Conservation (phyloP, 2,888 invertebrate genomes). For the Pseudococcus viburni region DNA sequence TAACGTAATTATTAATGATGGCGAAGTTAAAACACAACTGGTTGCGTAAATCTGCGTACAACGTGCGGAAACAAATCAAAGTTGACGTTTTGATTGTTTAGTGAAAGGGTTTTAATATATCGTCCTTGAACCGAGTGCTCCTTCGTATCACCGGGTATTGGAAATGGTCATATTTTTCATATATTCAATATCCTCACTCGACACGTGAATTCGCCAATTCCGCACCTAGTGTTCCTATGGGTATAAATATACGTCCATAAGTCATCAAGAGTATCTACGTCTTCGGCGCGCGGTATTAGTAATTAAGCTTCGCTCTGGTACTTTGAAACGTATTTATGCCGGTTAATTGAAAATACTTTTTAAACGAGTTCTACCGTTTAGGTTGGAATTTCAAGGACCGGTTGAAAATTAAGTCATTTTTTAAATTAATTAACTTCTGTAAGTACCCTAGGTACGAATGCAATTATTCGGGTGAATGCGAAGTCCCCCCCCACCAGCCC, state of each 20-base stretch:
- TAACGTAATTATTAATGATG: constrained; percentile 60
- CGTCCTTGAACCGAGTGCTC: constrained; percentile 29
- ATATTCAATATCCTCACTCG: background rate
- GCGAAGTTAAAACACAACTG: constrained; percentile 43
- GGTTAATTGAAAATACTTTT: constrained; percentile 37
- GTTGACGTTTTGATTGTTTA: constrained; percentile 57
- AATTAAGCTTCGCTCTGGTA: background rate
- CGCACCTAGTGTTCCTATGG: background rate
- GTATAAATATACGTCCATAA: background rate
- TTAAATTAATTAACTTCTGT: background rate
- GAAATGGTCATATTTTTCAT: constrained; percentile 39
- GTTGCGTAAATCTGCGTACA: constrained; percentile 54
- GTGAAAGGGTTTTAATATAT: constrained; percentile 56
- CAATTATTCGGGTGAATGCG: background rate
- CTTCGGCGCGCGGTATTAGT: background rate
- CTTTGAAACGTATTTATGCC: background rate
- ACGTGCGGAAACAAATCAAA: constrained; percentile 57
- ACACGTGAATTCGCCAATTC: constrained; percentile 27
- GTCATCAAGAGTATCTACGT: background rate
- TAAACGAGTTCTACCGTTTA: background rate
- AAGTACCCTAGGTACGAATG: background rate
- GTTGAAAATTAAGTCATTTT: constrained; percentile 24
- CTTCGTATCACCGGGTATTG: background rate
- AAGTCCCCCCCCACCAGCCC: background rate
- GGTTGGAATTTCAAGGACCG: constrained; percentile 17